A percentile compares a stretch with the other conserved stretches of the same genome.
These are phyloP conservation scores for Arnoldichthys spilopterus DNA, from an alignment of 2,797 vertebrate genomes.

Conservation along the genomic window DNA sequence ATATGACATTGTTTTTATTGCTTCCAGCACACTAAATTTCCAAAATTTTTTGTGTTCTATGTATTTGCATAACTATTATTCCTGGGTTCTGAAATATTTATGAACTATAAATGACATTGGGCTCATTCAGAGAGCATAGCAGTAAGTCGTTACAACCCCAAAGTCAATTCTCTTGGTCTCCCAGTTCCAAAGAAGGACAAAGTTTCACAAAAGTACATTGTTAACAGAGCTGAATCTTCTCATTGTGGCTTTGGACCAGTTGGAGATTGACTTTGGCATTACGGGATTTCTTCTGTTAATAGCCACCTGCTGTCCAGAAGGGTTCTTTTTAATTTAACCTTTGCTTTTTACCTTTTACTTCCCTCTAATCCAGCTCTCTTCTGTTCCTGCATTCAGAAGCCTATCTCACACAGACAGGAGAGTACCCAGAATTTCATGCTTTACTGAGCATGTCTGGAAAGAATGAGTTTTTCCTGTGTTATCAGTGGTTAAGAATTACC, in stretches of 20 bases:
- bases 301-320: conserved; percentile 1
- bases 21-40: too few relatives aligned
- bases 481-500: neutral
- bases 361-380: conserved; percentile 19
- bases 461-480: conserved; percentile 5
- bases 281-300: conserved; percentile 14
- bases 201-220: conserved; percentile 28
- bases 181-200: neutral
- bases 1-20: neutral
- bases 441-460: conserved; percentile 10
- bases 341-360: conserved; percentile 24
- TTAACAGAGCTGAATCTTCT: conserved; percentile 5
- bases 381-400: neutral
- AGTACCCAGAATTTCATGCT: conserved; percentile 31
- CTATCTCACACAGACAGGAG: neutral
- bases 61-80: neutral
- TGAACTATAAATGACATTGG: neutral
- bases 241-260: conserved; percentile 14
- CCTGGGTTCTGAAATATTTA: neutral
- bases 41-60: neutral
- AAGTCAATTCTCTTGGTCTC: neutral
- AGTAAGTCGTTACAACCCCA: neutral
- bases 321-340: conserved; percentile 22
- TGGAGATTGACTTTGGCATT: conserved; percentile 33
- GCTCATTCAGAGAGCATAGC: neutral